Percentiles rank a stretch among this genome's conserved stretches.
These are phyloP conservation scores for Fukomys damarensis DNA, from an alignment of 2,113 vertebrate species.

Conservation along the genomic window DNA sequence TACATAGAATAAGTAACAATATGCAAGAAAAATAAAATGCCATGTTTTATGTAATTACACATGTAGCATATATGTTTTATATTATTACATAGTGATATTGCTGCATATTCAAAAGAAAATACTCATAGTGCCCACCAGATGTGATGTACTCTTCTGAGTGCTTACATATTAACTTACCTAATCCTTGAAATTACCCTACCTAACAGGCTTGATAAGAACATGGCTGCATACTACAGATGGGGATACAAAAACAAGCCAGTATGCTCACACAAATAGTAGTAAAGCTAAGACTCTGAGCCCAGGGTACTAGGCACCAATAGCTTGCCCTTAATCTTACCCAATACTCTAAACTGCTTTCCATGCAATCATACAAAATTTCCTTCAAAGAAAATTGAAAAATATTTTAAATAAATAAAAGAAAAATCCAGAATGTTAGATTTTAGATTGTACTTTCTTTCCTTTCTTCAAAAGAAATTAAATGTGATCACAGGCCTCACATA, in stretches of 20 bases:
- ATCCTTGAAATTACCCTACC: background rate
- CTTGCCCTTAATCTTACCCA: background rate
- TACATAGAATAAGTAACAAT: background rate
- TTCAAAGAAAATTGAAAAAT: conserved; percentile 26
- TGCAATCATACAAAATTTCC: background rate
- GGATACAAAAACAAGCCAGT: background rate
- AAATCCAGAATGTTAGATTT: background rate
- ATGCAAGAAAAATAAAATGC: background rate
- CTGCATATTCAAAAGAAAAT: background rate
- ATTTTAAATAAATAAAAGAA: background rate
- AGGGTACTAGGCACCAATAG: background rate
- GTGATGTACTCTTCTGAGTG: background rate
- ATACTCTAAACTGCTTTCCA: background rate
- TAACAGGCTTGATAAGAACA: background rate
- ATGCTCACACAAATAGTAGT: background rate
- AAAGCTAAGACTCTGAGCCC: background rate
- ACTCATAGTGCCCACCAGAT: background rate
- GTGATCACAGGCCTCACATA: background rate
- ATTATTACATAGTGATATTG: background rate
- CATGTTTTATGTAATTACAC: background rate
- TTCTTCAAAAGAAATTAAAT: conserved; percentile 28
- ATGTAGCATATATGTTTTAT: background rate
- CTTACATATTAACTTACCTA: background rate
- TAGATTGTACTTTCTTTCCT: conserved; percentile 17
- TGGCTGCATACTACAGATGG: background rate